Percentiles rank a stretch among this genome's conserved stretches.
Evolutionary conservation across 1,140 invertebrate species (phyloP).

Genomic region (Zaprionus davidi): DNA sequence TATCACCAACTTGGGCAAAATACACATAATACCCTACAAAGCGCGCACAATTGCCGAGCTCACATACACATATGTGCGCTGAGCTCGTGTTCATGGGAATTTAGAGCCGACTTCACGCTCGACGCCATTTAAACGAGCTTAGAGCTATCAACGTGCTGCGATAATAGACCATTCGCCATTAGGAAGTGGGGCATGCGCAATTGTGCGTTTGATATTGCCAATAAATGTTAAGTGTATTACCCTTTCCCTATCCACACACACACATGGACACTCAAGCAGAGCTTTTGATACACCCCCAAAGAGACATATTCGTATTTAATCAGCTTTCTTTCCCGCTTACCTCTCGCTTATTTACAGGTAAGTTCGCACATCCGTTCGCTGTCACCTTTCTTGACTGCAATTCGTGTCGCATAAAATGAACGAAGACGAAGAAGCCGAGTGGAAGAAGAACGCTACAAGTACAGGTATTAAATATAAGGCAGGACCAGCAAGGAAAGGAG

Average conservation of each 20-base stretch:
- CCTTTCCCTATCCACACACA: slow-evolving; percentile 18
- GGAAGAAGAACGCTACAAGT: slow-evolving; percentile 53
- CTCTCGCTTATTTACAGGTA: slow-evolving; percentile 75
- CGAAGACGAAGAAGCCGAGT: background rate
- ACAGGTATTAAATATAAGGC: slow-evolving; percentile 59
- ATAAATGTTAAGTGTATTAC: slow-evolving; percentile 75
- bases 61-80: slow-evolving; percentile 2
- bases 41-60: slow-evolving; percentile 5
- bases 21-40: slow-evolving; percentile 2
- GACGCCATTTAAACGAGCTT: slow-evolving; percentile 27
- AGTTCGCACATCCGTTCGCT: slow-evolving; percentile 69
- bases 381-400: slow-evolving; percentile 75
- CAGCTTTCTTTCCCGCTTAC: slow-evolving; percentile 65
- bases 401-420: slow-evolving; percentile 52
- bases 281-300: slow-evolving; percentile 5
- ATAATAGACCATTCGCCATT: slow-evolving; percentile 70
- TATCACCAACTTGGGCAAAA: background rate
- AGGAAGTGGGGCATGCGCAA: slow-evolving; percentile 65
- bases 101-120: slow-evolving; percentile 15
- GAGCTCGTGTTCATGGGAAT: slow-evolving; percentile 22
- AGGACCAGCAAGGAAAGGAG: background rate
- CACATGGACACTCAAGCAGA: background rate
- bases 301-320: slow-evolving; percentile 62
- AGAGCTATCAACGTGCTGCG: slow-evolving; percentile 42
- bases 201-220: slow-evolving; percentile 57